A percentile compares a stretch with the other conserved stretches of the same genome.
phyloP scores from a whole-genome alignment of 2,113 vertebrate genomes.

The Uria aalge region DNA sequence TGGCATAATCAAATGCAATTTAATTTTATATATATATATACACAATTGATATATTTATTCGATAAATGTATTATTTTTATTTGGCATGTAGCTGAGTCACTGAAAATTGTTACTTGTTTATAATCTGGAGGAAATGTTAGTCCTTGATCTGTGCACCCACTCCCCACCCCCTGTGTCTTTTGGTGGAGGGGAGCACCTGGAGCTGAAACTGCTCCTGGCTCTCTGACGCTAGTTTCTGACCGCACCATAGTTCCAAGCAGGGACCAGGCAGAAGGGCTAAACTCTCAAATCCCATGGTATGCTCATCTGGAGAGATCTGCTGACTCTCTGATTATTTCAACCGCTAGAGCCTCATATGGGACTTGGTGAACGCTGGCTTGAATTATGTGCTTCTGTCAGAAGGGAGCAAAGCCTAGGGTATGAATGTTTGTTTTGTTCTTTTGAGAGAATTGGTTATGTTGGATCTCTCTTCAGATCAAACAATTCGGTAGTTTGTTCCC shows the following conservation, averaged over 20 bases:
- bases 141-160: neutral
- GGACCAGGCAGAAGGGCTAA: neutral
- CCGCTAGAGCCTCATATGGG: accelerated
- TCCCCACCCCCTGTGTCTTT: neutral
- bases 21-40: neutral
- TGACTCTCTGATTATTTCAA: neutral
- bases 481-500: neutral
- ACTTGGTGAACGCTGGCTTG: neutral
- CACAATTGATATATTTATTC: neutral
- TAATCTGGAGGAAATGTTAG: neutral
- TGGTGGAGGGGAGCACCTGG: accelerated
- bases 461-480: neutral
- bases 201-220: neutral
- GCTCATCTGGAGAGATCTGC: neutral
- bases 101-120: neutral
- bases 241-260: neutral
- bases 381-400: neutral
- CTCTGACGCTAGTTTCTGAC: neutral
- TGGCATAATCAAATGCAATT: neutral
- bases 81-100: neutral
- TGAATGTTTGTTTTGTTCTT: neutral
- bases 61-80: neutral
- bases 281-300: neutral
- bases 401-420: neutral
- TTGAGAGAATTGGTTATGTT: neutral